Base-by-base conservation (phyloP, 2,888 invertebrate species). In the Oxycera nigricornis region DNA sequence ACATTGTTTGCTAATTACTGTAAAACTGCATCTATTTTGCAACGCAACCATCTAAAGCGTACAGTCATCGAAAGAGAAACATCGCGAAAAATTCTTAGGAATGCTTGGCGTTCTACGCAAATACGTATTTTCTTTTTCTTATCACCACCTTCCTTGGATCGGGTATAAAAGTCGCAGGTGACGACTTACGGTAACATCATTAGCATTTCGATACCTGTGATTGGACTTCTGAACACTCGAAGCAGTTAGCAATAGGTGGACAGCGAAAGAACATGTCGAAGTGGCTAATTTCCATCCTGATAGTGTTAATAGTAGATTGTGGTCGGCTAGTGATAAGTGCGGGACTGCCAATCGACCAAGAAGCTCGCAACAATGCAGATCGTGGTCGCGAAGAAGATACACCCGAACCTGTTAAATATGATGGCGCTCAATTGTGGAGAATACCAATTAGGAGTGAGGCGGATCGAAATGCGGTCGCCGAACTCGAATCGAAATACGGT, bases 381-480 rank as follows among this genome's bases (percentile, higher is more conserved):
- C 50, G n/a, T 35, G 30, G 11, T 2, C 68, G 68, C 11, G 41
- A 39, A 20, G 28, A 41, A 26, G 72, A 72, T 24, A 39, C 59
- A 3, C 39, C 39, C 9, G 59, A 81, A 72, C 77, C 82, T 73
- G 87, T 92, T 55, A 89, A 89, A 68, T 94, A 94, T 82, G 88
- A 90, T 65, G 94, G 94, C 1, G 90, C 91, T 20, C 94, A 94
- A 85, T 84, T 94, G 17, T 92, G 93, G 92, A 89, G 92, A 81
- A 90, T 93, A 52, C 83, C 83, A 4, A 86, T 88, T 14, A 86
- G 87, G 62, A 86, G 85, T 41, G 86, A 87, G 20, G 30, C 52
- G 81, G 88, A 88, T 78, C 87, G 86, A 81, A 87, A 82, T 81
- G 85, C 84, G 81, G 83, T 90, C 74, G 82, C 86, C 50, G 86